Evolutionary conservation across 2,888 invertebrate genomes (phyloP).

Genomic region (Aphelenchoides bicaudatus): DNA sequence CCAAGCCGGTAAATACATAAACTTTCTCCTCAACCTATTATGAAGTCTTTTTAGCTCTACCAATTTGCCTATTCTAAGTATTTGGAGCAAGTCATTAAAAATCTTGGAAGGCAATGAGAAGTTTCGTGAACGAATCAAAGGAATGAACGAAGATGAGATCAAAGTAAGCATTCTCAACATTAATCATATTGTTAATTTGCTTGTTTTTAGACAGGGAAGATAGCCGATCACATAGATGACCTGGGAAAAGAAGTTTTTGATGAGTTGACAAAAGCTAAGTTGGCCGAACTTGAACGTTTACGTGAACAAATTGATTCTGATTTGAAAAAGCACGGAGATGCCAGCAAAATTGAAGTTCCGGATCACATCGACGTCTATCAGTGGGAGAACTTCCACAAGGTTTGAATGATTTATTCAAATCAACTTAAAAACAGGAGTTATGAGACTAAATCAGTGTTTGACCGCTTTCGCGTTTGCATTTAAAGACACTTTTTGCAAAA

Average conservation of each 20-base stretch:
- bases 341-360: constrained; percentile 54
- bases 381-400: constrained; percentile 88
- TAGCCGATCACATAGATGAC: constrained; percentile 58
- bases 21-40: background rate
- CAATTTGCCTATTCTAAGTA: constrained; percentile 56
- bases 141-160: constrained; percentile 55
- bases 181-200: constrained; percentile 1
- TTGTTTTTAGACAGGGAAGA: constrained; percentile 46
- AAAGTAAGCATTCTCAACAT: constrained; percentile 37
- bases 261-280: constrained; percentile 50
- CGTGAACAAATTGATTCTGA: constrained; percentile 50
- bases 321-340: constrained; percentile 50
- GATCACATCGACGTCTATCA: constrained; percentile 81
- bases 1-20: constrained; percentile 22
- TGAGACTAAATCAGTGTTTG: too few relatives aligned
- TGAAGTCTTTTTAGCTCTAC: constrained; percentile 41
- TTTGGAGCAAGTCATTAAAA: constrained; percentile 55
- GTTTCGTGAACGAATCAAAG: constrained; percentile 49
- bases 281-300: constrained; percentile 52
- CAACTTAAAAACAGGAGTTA: too few relatives aligned
- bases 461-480: too few relatives aligned
- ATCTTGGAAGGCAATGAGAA: constrained; percentile 55
- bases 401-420: too few relatives aligned
- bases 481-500: too few relatives aligned
- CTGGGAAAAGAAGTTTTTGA: constrained; percentile 46